Percentiles rank a stretch among this genome's conserved stretches.
Evolutionary conservation across 2,888 invertebrate genomes (phyloP).

Genomic region (Drosophila robusta): DNA sequence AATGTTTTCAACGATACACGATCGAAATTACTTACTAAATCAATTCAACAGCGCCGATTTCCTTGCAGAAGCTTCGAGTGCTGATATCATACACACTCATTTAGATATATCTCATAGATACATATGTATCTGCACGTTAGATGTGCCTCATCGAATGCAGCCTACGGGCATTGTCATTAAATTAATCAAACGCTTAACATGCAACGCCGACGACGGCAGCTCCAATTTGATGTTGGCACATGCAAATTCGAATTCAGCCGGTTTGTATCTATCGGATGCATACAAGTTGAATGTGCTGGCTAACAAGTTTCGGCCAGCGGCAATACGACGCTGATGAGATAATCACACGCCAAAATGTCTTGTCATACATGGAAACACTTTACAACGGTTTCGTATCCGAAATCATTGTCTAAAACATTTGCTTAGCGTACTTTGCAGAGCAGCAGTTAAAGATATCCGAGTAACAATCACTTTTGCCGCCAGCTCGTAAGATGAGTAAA

Average conservation of each 20-base stretch:
- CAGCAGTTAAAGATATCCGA: slow-evolving; percentile 15
- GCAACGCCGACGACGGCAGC: slow-evolving; percentile 59
- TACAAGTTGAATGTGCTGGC: slow-evolving; percentile 30
- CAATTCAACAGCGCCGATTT: slow-evolving; percentile 30
- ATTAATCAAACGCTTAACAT: slow-evolving; percentile 76
- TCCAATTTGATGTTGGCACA: slow-evolving; percentile 73
- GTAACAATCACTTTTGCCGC: slow-evolving; percentile 6
- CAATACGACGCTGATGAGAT: slow-evolving; percentile 67
- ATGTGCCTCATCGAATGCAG: slow-evolving; percentile 44
- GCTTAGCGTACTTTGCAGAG: neutral
- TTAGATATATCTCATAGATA: slow-evolving; percentile 1
- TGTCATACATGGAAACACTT: slow-evolving; percentile 69
- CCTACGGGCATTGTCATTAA: slow-evolving; percentile 76
- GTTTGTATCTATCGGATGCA: slow-evolving; percentile 47
- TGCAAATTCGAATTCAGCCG: slow-evolving; percentile 57
- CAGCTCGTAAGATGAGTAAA: slow-evolving; percentile 12
- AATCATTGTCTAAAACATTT: slow-evolving; percentile 18
- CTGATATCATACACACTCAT: slow-evolving; percentile 27
- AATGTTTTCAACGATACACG: neutral
- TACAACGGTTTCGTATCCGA: slow-evolving; percentile 29
- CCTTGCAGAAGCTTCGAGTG: slow-evolving; percentile 16
- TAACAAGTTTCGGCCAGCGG: slow-evolving; percentile 50
- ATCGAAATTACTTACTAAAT: slow-evolving; percentile 24
- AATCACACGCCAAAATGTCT: slow-evolving; percentile 69
- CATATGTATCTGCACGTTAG: slow-evolving; percentile 13